Conservation (phyloP, 2,113 vertebrate genomes). For the Lepus americanus region DNA sequence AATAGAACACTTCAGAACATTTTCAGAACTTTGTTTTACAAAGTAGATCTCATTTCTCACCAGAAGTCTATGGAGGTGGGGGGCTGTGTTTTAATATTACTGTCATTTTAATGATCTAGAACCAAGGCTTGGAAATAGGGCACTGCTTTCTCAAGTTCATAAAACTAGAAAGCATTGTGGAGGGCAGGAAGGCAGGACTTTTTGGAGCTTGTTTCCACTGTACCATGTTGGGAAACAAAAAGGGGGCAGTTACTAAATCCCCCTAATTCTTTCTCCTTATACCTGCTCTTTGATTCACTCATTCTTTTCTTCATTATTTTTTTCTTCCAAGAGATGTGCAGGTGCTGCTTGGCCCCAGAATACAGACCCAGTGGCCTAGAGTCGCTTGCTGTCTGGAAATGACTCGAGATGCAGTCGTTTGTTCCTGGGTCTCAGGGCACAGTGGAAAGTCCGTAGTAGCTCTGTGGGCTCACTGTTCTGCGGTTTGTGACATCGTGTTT, state of each 20-base stretch:
- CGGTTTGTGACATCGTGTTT: neutral
- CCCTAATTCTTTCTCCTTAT: neutral
- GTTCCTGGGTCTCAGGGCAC: neutral
- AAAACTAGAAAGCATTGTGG: neutral
- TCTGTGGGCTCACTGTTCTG: neutral
- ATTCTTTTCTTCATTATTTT: neutral
- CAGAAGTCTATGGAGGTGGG: neutral
- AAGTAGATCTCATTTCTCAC: neutral
- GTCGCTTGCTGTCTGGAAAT: neutral
- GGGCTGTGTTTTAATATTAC: neutral
- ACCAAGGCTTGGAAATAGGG: neutral
- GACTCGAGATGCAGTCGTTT: neutral
- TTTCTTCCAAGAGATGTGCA: neutral
- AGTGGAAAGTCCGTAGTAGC: accelerated
- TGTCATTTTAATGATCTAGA: neutral
- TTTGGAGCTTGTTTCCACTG: neutral
- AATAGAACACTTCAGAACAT: neutral
- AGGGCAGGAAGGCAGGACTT: accelerated
- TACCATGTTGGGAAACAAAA: neutral
- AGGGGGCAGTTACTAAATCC: neutral
- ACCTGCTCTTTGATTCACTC: neutral
- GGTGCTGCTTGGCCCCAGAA: neutral
- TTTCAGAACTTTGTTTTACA: neutral
- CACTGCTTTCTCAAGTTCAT: neutral
- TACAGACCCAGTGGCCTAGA: neutral